Evolutionary conservation across 2,888 invertebrate species (phyloP).

Genomic region (Cephus runcator): DNA sequence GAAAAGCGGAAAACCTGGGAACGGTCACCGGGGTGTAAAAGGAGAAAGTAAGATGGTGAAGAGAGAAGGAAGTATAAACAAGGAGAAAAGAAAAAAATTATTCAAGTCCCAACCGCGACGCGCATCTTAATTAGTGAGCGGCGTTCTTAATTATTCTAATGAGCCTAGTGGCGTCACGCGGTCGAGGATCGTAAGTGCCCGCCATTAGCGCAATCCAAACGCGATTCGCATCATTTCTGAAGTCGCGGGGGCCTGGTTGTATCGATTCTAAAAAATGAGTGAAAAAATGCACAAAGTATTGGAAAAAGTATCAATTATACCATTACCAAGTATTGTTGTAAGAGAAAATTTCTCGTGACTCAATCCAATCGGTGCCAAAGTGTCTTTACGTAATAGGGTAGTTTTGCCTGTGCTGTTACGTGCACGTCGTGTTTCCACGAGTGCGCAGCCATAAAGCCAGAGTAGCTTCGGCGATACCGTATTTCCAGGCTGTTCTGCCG

Average conservation of each 20-base stretch:
- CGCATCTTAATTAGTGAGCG: conserved; percentile 43
- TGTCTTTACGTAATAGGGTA: background rate
- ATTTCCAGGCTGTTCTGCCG: background rate
- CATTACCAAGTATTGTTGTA: background rate
- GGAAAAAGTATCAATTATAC: background rate
- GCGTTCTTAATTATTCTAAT: conserved; percentile 49
- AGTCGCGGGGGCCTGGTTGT: background rate
- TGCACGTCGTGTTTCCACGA: background rate
- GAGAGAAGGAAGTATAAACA: background rate
- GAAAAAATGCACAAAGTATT: background rate
- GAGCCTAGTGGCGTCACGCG: conserved; percentile 43
- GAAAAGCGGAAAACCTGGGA: background rate
- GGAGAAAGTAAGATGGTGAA: background rate
- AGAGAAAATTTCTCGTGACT: background rate
- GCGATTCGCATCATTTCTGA: conserved; percentile 7
- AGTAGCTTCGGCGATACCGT: background rate
- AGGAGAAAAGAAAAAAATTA: background rate
- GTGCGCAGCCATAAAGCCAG: background rate
- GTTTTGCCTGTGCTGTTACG: background rate
- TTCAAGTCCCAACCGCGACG: background rate
- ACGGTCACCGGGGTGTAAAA: background rate
- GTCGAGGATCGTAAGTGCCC: conserved; percentile 33
- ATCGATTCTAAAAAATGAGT: background rate
- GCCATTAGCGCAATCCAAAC: conserved; percentile 28
- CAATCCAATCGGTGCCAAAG: background rate